These are phyloP conservation scores for Phylloscopus trochilus DNA, from an alignment of 2,113 vertebrate genomes.

Conservation along the genomic window DNA sequence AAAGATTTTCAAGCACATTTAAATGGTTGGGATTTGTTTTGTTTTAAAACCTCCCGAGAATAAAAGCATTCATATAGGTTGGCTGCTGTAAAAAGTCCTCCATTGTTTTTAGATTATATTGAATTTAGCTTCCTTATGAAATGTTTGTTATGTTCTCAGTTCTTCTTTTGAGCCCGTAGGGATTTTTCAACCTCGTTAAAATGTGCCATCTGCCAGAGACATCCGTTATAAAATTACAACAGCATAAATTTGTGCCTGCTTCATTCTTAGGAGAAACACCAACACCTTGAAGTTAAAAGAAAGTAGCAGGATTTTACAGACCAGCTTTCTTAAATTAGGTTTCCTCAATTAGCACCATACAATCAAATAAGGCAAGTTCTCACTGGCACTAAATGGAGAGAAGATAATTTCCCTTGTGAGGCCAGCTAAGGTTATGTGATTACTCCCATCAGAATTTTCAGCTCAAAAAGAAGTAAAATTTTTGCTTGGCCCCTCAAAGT, in stretches of 20 bases:
- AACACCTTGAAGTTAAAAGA: constrained; percentile 17
- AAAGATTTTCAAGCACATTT: not conserved
- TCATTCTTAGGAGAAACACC: not conserved
- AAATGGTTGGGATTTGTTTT: not conserved
- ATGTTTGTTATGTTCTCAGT: not conserved
- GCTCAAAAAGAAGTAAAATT: not conserved
- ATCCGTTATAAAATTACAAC: not conserved
- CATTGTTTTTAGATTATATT: not conserved
- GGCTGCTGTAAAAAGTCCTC: not conserved
- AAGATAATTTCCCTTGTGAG: not conserved
- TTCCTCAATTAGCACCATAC: not conserved
- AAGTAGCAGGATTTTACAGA: not conserved
- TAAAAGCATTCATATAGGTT: not conserved
- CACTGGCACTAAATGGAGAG: not conserved
- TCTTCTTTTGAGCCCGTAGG: not conserved
- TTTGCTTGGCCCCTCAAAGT: not conserved
- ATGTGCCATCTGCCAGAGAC: constrained; percentile 37
- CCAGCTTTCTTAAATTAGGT: not conserved
- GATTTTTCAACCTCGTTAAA: constrained; percentile 10
- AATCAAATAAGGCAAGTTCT: not conserved
- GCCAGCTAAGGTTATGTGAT: not conserved
- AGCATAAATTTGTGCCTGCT: not conserved
- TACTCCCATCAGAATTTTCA: not conserved
- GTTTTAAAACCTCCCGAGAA: not conserved
- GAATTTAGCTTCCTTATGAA: constrained; percentile 15